Evolutionary conservation across 1,140 invertebrate genomes (phyloP), one percentile per base, ranked within the genome.

Genomic region (Odontomachus brunneus): DNA sequence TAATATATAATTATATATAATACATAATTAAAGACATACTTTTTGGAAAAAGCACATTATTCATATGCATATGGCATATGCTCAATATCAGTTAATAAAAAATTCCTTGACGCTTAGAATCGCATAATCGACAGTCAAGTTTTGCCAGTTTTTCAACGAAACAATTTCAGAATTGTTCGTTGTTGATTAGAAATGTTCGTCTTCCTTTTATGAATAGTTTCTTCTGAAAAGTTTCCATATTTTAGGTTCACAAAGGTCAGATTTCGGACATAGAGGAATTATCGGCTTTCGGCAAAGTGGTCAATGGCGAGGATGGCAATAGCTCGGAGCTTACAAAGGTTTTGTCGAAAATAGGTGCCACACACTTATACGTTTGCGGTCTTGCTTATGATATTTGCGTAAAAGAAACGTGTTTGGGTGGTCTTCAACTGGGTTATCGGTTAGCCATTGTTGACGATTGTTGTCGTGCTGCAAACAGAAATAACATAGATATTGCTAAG

Each of bases 351-450:
- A 93, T 95, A 53, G 94, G 94, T 15, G 95, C 97, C 7, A 97
- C 96, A 1, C 96, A 97, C 91, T 94, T 98, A 26, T 97, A 96
- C 90, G 94, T 97, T 14, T 97, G 97, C 92, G 97, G 97, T 4
- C 86, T 98, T 9, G 97, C 97, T 0, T 96, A 96, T 88, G 97
- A 98, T 89, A 94, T 97, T 76, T 98, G 97, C 93, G 97, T 98
- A n/a, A 96, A 95, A 72, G 94, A 95, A 3, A 97, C 97, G 2
- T 95, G 96, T 17, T 90, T 94, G 0, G 95, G 97, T 92, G 94
- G 96, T 2, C 90, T 97, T 12, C 94, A 95, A 29, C 94, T 95
- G 75, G 96, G 97, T 3, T 97, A 96, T 90, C 92, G 96, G 26
- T 95, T 97, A 1, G 94, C 96, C 33, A 82, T 97, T 0, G 93